A percentile compares a stretch with the other conserved stretches of the same genome.
Evolutionary conservation across 2,113 vertebrate genomes (phyloP).

Genomic region (Aepyceros melampus): DNA sequence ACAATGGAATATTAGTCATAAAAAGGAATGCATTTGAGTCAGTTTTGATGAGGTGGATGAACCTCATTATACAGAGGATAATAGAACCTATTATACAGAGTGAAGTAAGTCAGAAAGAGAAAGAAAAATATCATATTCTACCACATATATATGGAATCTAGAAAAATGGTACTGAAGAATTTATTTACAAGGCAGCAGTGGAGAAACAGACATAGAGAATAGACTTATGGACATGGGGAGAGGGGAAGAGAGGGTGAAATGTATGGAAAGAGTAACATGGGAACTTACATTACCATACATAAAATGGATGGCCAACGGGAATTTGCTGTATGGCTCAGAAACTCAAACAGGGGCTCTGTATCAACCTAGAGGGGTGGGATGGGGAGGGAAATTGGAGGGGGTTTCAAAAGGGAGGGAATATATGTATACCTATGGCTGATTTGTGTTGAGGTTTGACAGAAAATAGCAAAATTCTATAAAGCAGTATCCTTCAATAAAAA

Average conservation of each 20-base stretch:
- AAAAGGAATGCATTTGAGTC: neutral
- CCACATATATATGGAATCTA: neutral
- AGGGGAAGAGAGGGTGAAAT: neutral
- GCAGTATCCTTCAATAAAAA: neutral
- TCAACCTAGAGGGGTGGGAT: neutral
- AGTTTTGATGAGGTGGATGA: neutral
- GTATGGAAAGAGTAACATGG: neutral
- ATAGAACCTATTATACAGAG: neutral
- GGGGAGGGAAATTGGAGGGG: neutral
- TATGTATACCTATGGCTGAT: neutral
- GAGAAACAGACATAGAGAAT: neutral
- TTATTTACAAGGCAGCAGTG: neutral
- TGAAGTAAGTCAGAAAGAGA: neutral
- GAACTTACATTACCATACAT: neutral
- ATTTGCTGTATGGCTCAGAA: neutral
- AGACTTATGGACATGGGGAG: neutral
- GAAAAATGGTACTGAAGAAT: neutral
- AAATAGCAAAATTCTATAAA: neutral
- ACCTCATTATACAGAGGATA: neutral
- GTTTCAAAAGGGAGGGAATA: neutral
- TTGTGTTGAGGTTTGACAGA: neutral
- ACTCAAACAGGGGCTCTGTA: neutral
- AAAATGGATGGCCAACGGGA: neutral
- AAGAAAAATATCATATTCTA: neutral
- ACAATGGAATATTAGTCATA: neutral